Evolutionary conservation across 2,113 vertebrate genomes (phyloP).

Genomic region (Catagonus wagneri): DNA sequence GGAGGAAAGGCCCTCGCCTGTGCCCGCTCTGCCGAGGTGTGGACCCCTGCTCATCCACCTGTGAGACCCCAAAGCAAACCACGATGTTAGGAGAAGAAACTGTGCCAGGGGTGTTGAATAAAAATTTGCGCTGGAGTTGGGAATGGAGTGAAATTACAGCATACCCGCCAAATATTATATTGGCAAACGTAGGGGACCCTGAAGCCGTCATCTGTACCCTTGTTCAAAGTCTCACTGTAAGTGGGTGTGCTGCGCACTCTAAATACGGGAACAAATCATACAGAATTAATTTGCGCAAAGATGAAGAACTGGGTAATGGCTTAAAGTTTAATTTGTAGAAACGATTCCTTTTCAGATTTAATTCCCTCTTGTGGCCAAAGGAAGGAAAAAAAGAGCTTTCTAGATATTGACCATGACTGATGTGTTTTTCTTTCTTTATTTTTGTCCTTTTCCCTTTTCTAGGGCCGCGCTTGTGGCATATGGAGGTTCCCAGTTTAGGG

Average conservation of each 20-base stretch:
- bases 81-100: not conserved
- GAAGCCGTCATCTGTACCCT: too few species aligned
- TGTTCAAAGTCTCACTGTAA: not conserved
- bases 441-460: too few species aligned
- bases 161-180: too few species aligned
- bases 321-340: not conserved
- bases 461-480: too few species aligned
- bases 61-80: not conserved
- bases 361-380: not conserved
- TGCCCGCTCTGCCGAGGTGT: not conserved
- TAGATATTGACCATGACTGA: not conserved
- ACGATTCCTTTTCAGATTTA: not conserved
- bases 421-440: not conserved
- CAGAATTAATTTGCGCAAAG: not conserved
- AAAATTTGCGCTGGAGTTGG: not conserved
- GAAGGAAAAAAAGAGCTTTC: not conserved
- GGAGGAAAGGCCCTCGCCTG: accelerated
- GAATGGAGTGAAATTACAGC: not conserved
- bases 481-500: too few species aligned
- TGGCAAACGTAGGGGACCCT: not conserved
- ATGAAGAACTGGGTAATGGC: not conserved
- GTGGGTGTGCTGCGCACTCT: not conserved
- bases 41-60: accelerated
- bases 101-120: accelerated
- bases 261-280: not conserved